Conservation (phyloP, 2,888 invertebrate species). For the Diarsia rubi region DNA sequence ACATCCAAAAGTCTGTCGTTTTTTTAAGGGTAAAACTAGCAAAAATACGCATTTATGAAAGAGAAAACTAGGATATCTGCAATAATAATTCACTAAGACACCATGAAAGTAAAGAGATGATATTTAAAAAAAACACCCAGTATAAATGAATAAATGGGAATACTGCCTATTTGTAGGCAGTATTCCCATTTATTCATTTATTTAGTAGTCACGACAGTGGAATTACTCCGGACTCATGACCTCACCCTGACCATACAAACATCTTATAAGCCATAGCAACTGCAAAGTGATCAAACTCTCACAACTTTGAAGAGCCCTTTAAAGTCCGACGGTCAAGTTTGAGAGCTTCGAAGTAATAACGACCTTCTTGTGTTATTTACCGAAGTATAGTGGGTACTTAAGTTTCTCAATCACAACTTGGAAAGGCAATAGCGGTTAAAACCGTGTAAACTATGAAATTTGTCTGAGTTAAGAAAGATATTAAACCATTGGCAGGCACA, state of each 20-base stretch:
- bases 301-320: conserved; percentile 31
- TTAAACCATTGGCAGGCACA: not conserved
- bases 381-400: conserved; percentile 4
- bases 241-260: not conserved
- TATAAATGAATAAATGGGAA: no score
- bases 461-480: not conserved
- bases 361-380: conserved; percentile 37
- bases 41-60: not conserved
- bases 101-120: no score
- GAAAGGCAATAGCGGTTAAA: conserved; percentile 18
- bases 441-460: not conserved
- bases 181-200: not conserved
- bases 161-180: no score
- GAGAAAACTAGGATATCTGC: not conserved
- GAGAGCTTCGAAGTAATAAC: conserved; percentile 46
- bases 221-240: no score
- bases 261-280: conserved; percentile 7
- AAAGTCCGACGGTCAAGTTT: conserved; percentile 42
- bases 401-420: conserved; percentile 41
- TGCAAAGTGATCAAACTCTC: conserved; percentile 24
- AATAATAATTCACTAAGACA: no score
- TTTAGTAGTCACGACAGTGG: not conserved
- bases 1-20: not conserved
- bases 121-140: no score
- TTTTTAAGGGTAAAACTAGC: not conserved